Evolutionary conservation across 1,140 invertebrate genomes (phyloP).

Genomic region (Eueides isabella): DNA sequence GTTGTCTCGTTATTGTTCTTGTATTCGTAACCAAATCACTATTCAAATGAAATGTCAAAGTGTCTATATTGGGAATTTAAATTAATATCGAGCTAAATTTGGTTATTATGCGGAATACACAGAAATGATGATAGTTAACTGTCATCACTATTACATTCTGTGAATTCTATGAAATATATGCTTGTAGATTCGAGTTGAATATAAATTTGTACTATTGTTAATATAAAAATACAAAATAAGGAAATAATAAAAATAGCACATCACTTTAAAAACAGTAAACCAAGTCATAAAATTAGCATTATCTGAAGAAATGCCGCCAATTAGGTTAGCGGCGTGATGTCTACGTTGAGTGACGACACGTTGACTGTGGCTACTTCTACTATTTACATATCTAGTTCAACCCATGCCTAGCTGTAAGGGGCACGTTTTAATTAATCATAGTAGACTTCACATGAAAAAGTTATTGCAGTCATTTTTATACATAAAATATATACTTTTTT

Average conservation of each 20-base stretch:
- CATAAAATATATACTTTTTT: no score
- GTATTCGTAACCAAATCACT: conserved; percentile 22
- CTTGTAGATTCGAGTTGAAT: not conserved
- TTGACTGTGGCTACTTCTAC: conserved; percentile 37
- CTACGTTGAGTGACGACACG: conserved; percentile 37
- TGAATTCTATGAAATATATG: not conserved
- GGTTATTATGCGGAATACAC: no score
- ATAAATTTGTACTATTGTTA: not conserved
- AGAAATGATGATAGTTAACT: no score
- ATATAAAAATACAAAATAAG: not conserved
- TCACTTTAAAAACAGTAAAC: conserved; percentile 45
- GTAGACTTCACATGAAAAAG: not conserved
- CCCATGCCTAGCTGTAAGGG: not conserved
- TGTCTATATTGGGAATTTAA: conserved; percentile 15
- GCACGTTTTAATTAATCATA: conserved; percentile 7
- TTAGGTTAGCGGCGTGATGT: conserved; percentile 70
- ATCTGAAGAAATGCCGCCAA: conserved; percentile 62
- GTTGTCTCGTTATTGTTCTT: not conserved
- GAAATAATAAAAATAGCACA: not conserved
- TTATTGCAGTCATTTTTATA: not conserved
- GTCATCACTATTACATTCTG: not conserved
- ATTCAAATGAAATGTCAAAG: conserved; percentile 37
- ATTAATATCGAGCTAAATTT: not conserved
- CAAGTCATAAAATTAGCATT: conserved; percentile 71
- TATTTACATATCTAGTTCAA: conserved; percentile 44